phyloP scores from a whole-genome alignment of 1,140 invertebrate species.

The Cataglyphis hispanica region DNA sequence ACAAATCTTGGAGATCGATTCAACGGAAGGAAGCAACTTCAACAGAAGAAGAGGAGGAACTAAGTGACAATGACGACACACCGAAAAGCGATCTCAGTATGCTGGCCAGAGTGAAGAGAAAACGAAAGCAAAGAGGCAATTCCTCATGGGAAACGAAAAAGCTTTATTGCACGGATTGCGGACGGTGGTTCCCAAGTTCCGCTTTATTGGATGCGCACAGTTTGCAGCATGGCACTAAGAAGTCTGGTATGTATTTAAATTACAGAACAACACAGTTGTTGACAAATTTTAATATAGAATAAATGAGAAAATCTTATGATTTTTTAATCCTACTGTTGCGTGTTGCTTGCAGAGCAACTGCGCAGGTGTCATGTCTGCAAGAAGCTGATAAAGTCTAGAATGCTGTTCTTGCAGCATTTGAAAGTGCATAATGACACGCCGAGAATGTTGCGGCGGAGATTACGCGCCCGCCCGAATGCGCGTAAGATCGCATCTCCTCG shows the following conservation, averaged over 20 bases:
- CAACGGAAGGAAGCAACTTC: conserved; percentile 43
- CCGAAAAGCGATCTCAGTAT: conserved; percentile 45
- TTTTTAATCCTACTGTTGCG: neutral
- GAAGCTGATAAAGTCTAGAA: conserved; percentile 73
- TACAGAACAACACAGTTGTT: neutral
- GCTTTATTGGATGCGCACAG: conserved; percentile 76
- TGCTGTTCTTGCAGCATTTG: conserved; percentile 73
- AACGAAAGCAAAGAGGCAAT: conserved; percentile 55
- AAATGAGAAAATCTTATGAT: neutral
- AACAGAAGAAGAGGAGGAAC: conserved; percentile 49
- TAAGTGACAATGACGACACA: neutral
- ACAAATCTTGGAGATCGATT: conserved; percentile 28
- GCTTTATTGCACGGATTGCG: conserved; percentile 77
- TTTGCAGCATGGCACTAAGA: conserved; percentile 80
- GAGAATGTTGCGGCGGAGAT: conserved; percentile 68
- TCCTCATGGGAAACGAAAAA: conserved; percentile 76
- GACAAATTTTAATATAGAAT: conserved; percentile 2
- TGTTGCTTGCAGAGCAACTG: conserved; percentile 67
- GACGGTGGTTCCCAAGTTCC: conserved; percentile 79
- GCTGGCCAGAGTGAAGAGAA: conserved; percentile 49
- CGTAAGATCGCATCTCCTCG: conserved; percentile 68
- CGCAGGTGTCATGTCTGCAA: conserved; percentile 75
- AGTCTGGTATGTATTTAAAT: conserved; percentile 74
- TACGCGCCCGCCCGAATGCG: conserved; percentile 66
- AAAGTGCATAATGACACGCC: conserved; percentile 67